A percentile compares a stretch with the other conserved stretches of the same genome.
Conservation (phyloP, 2,888 invertebrate species). For the Polietes domitor region DNA sequence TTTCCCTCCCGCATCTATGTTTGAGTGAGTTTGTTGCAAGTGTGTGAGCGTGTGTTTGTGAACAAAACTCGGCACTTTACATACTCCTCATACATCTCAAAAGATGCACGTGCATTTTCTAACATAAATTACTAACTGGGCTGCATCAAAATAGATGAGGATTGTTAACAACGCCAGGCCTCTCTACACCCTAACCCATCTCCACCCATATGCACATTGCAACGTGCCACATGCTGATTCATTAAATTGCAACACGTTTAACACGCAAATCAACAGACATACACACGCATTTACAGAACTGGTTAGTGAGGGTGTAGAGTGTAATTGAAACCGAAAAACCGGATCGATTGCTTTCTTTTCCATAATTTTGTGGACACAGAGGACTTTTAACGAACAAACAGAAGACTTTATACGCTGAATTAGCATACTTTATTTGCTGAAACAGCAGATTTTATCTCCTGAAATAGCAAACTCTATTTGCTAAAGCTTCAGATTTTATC, state of each 20-base stretch:
- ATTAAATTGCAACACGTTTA: constrained; percentile 77
- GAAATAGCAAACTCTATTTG: too few species aligned
- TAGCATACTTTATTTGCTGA: too few species aligned
- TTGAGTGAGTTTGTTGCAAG: background rate
- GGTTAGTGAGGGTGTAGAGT: background rate
- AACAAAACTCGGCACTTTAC: constrained; percentile 37
- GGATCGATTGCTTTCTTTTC: too few species aligned
- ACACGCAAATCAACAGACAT: constrained; percentile 57
- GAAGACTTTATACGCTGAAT: too few species aligned
- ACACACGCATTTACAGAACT: constrained; percentile 42
- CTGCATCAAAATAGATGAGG: constrained; percentile 41
- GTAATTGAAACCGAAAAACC: background rate
- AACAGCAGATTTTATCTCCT: too few species aligned
- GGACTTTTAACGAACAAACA: too few species aligned
- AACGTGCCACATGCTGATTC: constrained; percentile 66
- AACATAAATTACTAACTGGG: constrained; percentile 63
- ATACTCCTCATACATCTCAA: constrained; percentile 34
- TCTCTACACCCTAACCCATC: background rate
- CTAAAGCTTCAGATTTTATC: too few species aligned
- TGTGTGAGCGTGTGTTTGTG: background rate
- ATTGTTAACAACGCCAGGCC: constrained; percentile 45
- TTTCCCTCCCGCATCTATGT: background rate
- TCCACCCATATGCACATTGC: background rate
- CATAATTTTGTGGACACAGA: background rate
- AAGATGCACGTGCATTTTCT: constrained; percentile 63